phyloP scores from a whole-genome alignment of 1,140 invertebrate genomes.

The Brachionus calyciflorus region DNA sequence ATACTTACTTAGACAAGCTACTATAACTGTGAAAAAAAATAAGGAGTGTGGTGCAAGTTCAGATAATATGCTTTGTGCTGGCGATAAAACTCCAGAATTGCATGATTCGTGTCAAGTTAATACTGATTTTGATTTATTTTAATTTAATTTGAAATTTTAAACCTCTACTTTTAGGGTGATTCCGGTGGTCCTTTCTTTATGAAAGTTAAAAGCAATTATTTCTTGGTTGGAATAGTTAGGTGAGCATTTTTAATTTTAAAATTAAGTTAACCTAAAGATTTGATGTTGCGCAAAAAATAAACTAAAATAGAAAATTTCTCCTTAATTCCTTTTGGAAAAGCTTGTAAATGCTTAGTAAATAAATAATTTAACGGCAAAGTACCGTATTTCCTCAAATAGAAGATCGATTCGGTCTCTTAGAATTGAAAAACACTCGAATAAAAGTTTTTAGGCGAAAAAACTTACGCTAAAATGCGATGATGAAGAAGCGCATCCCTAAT shows the following conservation, averaged over 20 bases:
- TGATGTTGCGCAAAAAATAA: too few species aligned
- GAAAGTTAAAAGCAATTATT: constrained; percentile 36
- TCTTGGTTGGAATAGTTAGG: constrained; percentile 40
- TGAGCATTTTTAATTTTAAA: neutral
- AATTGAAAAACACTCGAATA: too few species aligned
- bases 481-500: too few species aligned
- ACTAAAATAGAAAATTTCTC: too few species aligned
- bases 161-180: constrained; percentile 6
- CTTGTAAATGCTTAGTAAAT: too few species aligned
- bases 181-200: constrained; percentile 45
- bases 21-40: constrained; percentile 36
- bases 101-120: constrained; percentile 45
- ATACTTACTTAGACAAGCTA: constrained; percentile 29
- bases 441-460: too few species aligned
- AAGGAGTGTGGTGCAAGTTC: constrained; percentile 36
- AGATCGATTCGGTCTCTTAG: too few species aligned
- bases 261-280: too few species aligned
- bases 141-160: neutral
- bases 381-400: too few species aligned
- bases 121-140: neutral
- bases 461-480: too few species aligned
- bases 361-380: too few species aligned
- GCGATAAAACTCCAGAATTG: constrained; percentile 36
- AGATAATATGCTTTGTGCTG: constrained; percentile 45
- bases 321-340: too few species aligned